Conservation (phyloP, 2,113 vertebrate genomes). For the Tyrannus savana region DNA sequence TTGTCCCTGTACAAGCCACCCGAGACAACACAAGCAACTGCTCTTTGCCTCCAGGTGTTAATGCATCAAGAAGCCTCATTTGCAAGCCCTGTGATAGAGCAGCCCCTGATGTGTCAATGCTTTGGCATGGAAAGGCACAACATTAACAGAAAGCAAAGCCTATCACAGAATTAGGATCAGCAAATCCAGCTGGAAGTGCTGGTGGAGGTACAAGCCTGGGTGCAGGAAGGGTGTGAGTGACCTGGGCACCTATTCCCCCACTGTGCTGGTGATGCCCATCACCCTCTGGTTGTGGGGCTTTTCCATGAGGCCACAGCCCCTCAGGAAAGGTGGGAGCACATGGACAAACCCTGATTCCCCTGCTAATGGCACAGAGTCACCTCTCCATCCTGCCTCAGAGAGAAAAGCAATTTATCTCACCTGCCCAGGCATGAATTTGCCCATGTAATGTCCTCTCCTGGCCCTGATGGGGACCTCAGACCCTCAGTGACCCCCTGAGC, state of each 20-base stretch:
- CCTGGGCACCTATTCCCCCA: fast-evolving
- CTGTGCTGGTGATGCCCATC: fast-evolving
- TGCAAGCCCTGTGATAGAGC: background rate
- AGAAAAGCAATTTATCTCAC: background rate
- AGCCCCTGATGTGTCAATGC: fast-evolving
- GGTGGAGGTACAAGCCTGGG: background rate
- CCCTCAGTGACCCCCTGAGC: fast-evolving
- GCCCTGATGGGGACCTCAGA: background rate
- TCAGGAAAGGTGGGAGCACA: background rate
- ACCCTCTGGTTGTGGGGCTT: background rate
- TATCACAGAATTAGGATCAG: background rate
- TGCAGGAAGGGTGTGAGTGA: background rate
- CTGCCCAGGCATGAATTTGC: background rate
- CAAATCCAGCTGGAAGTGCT: background rate
- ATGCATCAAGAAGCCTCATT: background rate
- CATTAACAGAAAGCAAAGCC: background rate
- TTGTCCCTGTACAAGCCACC: background rate
- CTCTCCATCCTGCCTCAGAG: background rate
- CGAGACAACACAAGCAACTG: background rate
- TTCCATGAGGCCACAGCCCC: background rate
- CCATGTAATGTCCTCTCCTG: background rate
- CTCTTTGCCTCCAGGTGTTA: background rate
- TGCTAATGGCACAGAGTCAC: background rate
- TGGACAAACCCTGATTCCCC: background rate
- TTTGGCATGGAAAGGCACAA: background rate